These are phyloP conservation scores for Drosophila kohkoa DNA, from an alignment of 1,140 invertebrate genomes.

Conservation along the genomic window DNA sequence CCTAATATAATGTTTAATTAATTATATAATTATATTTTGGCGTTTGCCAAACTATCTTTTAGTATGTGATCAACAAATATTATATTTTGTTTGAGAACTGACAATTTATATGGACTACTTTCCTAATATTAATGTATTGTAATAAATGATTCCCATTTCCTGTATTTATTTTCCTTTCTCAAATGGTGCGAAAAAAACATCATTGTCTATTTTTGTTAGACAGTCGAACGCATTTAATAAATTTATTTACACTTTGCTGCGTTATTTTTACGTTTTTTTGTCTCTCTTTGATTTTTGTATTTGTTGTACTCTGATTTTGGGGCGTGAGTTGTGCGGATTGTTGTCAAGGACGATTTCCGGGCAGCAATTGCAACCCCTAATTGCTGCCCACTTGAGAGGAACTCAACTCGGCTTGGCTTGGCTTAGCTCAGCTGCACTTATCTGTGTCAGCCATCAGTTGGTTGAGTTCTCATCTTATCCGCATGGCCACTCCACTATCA, in stretches of 20 bases:
- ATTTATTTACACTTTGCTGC: constrained; percentile 82
- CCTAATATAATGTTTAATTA: too few relatives aligned
- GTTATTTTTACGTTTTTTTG: constrained; percentile 37
- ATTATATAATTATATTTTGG: too few relatives aligned
- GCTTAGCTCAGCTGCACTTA: constrained; percentile 65
- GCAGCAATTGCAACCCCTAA: constrained; percentile 69
- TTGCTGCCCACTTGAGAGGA: constrained; percentile 73
- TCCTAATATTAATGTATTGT: too few relatives aligned
- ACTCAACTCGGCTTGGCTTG: constrained; percentile 42
- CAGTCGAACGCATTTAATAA: constrained; percentile 62
- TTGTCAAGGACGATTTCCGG: constrained; percentile 64
- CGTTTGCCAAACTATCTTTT: too few relatives aligned
- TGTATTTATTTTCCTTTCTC: constrained; percentile 34
- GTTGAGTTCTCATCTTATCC: constrained; percentile 62
- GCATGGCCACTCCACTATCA: constrained; percentile 42
- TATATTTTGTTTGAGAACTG: too few relatives aligned
- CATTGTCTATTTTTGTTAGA: constrained; percentile 52
- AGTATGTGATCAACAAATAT: too few relatives aligned
- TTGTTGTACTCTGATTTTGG: constrained; percentile 60
- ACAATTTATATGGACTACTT: too few relatives aligned
- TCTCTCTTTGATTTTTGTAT: constrained; percentile 5
- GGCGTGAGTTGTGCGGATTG: constrained; percentile 64
- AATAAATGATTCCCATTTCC: background rate
- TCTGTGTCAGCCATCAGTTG: constrained; percentile 73
- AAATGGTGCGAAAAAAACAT: constrained; percentile 71